Evolutionary conservation across 2,113 vertebrate species (phyloP).

Genomic region (Ibidorhyncha struthersii): DNA sequence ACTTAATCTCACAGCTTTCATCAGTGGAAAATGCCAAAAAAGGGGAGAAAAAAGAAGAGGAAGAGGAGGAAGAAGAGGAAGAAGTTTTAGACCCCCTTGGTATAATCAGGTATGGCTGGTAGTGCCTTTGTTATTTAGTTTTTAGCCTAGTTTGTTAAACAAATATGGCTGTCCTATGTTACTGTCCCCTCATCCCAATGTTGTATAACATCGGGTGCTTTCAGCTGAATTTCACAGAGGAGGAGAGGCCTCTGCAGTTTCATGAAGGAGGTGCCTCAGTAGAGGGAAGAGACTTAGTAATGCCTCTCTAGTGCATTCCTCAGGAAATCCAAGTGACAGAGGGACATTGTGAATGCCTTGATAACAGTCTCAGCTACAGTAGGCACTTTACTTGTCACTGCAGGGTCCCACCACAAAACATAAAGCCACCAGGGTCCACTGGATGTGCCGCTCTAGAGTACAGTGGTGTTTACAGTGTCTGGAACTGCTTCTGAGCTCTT

Average conservation of each 20-base stretch:
- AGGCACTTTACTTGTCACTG: neutral
- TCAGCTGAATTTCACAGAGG: neutral
- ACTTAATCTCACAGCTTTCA: conserved; percentile 2
- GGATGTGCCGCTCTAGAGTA: neutral
- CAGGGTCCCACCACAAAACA: neutral
- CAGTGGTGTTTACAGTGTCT: neutral
- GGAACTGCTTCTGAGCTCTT: neutral
- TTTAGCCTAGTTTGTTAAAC: neutral
- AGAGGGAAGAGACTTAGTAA: neutral
- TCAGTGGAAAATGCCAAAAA: neutral
- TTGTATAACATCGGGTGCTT: neutral
- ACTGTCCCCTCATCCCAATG: neutral
- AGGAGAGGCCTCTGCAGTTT: neutral
- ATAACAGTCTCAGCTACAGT: neutral
- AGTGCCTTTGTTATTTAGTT: neutral
- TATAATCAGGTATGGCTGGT: conserved; percentile 76
- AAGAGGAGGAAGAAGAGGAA: conserved; percentile 74
- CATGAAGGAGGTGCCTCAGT: neutral
- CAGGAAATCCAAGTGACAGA: neutral
- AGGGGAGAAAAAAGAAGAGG: conserved; percentile 4
- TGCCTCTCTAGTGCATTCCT: neutral
- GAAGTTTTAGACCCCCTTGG: conserved; percentile 82
- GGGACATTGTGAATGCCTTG: neutral
- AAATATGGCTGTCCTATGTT: neutral
- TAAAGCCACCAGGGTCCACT: neutral